phyloP scores from a whole-genome alignment of 2,888 invertebrate species.

The Bombylius major region DNA sequence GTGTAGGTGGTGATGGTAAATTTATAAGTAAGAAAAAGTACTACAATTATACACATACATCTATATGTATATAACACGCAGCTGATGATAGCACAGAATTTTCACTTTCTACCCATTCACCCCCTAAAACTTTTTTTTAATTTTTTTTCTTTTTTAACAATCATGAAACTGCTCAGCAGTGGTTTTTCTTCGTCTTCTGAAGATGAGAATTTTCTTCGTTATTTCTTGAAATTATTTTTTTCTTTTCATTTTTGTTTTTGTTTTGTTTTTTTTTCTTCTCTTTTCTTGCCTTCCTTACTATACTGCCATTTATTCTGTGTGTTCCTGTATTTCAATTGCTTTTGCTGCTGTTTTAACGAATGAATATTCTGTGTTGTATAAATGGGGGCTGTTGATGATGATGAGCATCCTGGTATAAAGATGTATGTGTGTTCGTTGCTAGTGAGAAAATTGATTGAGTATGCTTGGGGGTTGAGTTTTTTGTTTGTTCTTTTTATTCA shows the following conservation, averaged over 20 bases:
- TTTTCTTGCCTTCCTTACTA: too few relatives aligned
- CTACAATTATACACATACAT: constrained; percentile 4
- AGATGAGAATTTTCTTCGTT: not conserved
- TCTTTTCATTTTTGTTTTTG: too few relatives aligned
- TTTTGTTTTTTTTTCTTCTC: too few relatives aligned
- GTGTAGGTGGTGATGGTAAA: too few relatives aligned
- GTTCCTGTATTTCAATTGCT: too few relatives aligned
- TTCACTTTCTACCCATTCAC: not conserved
- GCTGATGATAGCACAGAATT: not conserved
- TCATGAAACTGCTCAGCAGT: not conserved
- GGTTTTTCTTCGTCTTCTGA: not conserved
- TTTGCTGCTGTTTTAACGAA: not conserved
- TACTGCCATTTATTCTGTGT: too few relatives aligned
- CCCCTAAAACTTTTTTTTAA: not conserved
- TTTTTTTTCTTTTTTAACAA: not conserved
- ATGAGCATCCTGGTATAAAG: constrained; percentile 5
- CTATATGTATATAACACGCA: too few relatives aligned
- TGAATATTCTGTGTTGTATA: not conserved
- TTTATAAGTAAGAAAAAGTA: too few relatives aligned
- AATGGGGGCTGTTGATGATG: constrained; percentile 10
- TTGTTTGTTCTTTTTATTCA: constrained; percentile 7
- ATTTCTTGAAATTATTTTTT: not conserved
- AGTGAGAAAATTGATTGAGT: constrained; percentile 9
- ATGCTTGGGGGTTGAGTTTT: not conserved
- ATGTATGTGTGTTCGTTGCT: not conserved